Evolutionary conservation across 2,888 invertebrate genomes (phyloP), one percentile per base, ranked within the genome.

Genomic region (Himalopsyche kuldschensis): DNA sequence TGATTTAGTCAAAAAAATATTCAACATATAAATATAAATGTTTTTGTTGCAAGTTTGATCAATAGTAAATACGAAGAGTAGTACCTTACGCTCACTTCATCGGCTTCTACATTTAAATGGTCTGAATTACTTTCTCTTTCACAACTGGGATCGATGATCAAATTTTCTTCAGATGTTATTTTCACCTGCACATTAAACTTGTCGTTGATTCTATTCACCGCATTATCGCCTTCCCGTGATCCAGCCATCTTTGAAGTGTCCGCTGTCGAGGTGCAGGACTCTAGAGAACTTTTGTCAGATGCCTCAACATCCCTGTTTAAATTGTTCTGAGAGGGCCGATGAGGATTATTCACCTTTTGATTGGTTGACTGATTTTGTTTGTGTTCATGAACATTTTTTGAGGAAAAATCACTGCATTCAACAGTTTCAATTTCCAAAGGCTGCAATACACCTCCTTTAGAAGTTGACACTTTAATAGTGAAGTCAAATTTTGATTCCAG

Each of bases 401-500:
- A 6, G 4, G 55, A 75, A 75, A 24, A 86, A 31, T 82, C 80
- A 81, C 77, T 83, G 10, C 77, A 46, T 75, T 86, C 84, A 55
- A 76, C 85, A 20, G 83, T 82, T 63, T 85, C 83, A 10, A 84
- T 82, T 46, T 75, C 81, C 5, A 86, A 79, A 15, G 84, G 84
- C 30, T 78, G 79, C 20, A 83, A 77, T 88, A n/a, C 82, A 41
- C 90, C 90, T 84, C 91, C 91, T 87, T 91, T 91, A 4, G 91
- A 87, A 78, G 92, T 91, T 31, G 90, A 88, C 0, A 93, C 91
- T 89, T 92, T 92, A 46, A 93, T 93, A 87, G 90, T 90, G 0
- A 93, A 92, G 88, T 92, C 92, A 88, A 92, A 92, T 87, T 92
- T 92, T 1, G 92, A 92, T 47, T 92, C 87, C 30, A 92, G 87